phyloP scores from a whole-genome alignment of 2,888 invertebrate genomes.

The Orthonevra nobilis region DNA sequence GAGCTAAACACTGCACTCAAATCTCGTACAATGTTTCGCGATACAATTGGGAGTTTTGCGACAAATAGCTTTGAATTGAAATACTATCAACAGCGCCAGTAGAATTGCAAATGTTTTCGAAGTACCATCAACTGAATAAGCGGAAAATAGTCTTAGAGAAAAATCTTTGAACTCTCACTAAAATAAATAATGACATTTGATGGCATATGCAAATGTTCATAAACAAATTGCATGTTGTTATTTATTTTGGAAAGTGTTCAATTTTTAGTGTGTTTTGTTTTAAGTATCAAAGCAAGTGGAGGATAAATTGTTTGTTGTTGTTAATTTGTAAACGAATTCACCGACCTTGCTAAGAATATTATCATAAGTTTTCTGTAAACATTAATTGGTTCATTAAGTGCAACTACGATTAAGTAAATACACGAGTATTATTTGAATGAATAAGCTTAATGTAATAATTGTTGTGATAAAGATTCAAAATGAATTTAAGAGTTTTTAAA shows the following conservation, averaged over 20 bases:
- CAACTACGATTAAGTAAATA: too few species aligned
- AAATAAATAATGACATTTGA: conserved; percentile 1
- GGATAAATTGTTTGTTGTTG: conserved; percentile 11
- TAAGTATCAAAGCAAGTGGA: conserved; percentile 23
- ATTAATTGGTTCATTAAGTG: too few species aligned
- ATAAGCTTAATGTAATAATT: too few species aligned
- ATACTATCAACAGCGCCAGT: conserved; percentile 17
- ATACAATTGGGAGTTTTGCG: background rate
- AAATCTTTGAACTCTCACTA: too few species aligned
- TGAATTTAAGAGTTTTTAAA: too few species aligned
- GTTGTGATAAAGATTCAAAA: too few species aligned
- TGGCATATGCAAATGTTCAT: conserved; percentile 19
- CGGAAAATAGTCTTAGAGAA: conserved; percentile 21
- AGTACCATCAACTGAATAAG: conserved; percentile 41
- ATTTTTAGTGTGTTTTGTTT: conserved; percentile 28
- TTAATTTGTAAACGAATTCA: background rate
- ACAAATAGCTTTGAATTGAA: conserved; percentile 24
- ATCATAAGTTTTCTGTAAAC: background rate
- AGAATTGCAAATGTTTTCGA: conserved; percentile 51
- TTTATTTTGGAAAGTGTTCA: conserved; percentile 59
- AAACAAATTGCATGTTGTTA: conserved; percentile 29
- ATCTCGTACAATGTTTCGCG: too few species aligned
- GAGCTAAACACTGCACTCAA: too few species aligned
- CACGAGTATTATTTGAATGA: too few species aligned
- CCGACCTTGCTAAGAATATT: background rate